Conservation (phyloP, 2,888 invertebrate species). For the Pardosa pseudoannulata region DNA sequence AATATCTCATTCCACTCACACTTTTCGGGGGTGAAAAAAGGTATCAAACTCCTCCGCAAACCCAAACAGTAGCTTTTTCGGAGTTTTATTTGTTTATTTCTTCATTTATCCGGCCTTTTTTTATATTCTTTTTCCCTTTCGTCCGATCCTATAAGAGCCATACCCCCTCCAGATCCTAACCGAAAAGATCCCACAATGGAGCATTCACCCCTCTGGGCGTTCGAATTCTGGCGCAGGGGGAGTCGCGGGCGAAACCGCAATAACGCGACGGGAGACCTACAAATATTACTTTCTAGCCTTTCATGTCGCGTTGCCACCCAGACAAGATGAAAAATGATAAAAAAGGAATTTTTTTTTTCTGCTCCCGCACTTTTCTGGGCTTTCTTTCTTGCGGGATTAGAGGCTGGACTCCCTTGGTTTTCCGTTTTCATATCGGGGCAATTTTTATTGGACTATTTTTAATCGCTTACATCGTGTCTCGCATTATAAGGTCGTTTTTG, state of each 20-base stretch:
- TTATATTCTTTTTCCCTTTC: neutral
- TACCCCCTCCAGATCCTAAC: neutral
- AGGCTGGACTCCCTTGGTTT: neutral
- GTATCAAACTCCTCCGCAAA: neutral
- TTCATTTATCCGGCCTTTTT: neutral
- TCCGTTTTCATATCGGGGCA: constrained; percentile 5
- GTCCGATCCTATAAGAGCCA: neutral
- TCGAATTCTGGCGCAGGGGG: constrained; percentile 23
- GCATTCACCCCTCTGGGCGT: neutral
- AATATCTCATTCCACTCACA: no score
- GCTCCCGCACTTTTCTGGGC: neutral
- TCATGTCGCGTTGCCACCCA: constrained; percentile 31
- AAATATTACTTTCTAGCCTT: constrained; percentile 29
- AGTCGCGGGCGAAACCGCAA: constrained; percentile 26
- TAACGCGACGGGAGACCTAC: constrained; percentile 28
- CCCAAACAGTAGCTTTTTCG: neutral
- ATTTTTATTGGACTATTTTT: constrained; percentile 22
- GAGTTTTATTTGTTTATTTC: no score
- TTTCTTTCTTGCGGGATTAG: constrained; percentile 9
- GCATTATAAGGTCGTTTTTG: constrained; percentile 15
- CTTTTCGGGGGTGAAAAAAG: no score
- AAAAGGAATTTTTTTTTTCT: constrained; percentile 13
- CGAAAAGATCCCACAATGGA: neutral
- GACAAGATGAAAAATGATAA: constrained; percentile 29
- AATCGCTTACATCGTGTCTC: constrained; percentile 12